Evolutionary conservation across 2,797 vertebrate species (phyloP), one percentile per base, ranked within the genome.

Genomic region (Pseudocheirus occidentalis): DNA sequence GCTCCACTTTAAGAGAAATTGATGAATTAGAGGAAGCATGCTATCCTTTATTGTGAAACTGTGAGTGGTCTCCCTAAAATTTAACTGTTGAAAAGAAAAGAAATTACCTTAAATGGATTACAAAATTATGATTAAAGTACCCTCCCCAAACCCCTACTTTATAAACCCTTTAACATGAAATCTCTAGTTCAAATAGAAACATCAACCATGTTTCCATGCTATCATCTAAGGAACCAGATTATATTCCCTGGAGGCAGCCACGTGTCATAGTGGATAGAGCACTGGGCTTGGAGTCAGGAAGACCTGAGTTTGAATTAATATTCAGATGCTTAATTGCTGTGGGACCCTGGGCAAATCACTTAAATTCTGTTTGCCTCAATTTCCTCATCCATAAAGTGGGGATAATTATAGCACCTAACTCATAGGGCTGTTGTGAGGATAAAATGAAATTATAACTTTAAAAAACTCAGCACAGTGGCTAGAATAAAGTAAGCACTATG

Each of bases 21-120:
- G 92, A 92, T 92, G 90, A 55, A 95, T 97, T 40, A 27, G 87
- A 93, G 96, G 66, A 96, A 96, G 97, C 91, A 91, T 29, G 1
- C 62, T 0, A 3, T 92, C 50, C 52, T 97, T 97, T 73, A 90
- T 73, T 95, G 54, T 96, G 81, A n/a, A 91, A 92, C 34, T 90
- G 2, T 21, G 91, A 96, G 56, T 31, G 52, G 34, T 95, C 57
- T 95, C 66, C 52, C 90, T 87, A 55, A 94, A 50, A 96, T 90
- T 95, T 40, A 94, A 94, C 90, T 92, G 46, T 57, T 95, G n/a
- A 57, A 96, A 96, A 94, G 34, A 29, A 81, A 52, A 66, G 92
- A 66, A 93, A 94, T 95, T 81, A 73, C 92, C 92, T 94, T 58
- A 66, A 96, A 90, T 73, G 90, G 50, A 95, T 97, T 57, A 95